Base-by-base conservation (phyloP, 2,797 vertebrate species). In the Odontamblyopus rebecca region DNA sequence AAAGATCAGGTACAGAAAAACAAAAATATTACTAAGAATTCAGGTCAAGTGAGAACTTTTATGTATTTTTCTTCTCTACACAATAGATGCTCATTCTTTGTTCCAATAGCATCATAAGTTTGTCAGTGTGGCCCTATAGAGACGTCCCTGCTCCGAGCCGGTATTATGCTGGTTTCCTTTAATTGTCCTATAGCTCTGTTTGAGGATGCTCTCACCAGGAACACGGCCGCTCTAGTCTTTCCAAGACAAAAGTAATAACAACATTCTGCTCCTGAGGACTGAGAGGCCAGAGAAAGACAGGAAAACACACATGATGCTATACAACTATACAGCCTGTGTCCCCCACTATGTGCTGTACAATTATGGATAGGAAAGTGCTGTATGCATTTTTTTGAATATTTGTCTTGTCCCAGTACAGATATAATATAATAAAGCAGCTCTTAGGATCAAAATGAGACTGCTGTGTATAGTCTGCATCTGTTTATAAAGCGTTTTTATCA, bases 151-250 rank as follows among this genome's bases (percentile, higher is more conserved):
- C 64, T 73, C n/a, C 75, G 51, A 64, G 76, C 30, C 60, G 82
- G 27, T 63, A 77, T 83, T 78, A 69, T 80, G 80, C 82, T 75
- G 77, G 85, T 79, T 92, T 93, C 91, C 91, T 92, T 72, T 76
- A 69, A 91, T 93, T 93, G 91, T 92, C 74, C 85, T 74, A 11
- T 48, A 26, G 50, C 74, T 81, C 82, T 80, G 81, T 84, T 64
- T 32, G 79, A 87, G 82, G 89, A 88, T 71, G 72, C 82, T 80
- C 81, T 68, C 81, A 88, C 67, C 71, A 75, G 61, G 75, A 82
- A 64, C 72, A 75, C 76, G 81, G 64, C 35, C 80, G 64, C 35
- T 67, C 57, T 15, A 48, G 44, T 74, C 53, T 80, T 71, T 29
- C 75, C 38, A 81, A 86, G 71, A 77, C 76, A 81, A 88, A 88